Evolutionary conservation across 1,140 invertebrate genomes (phyloP).

Genomic region (Drosophila athabasca): DNA sequence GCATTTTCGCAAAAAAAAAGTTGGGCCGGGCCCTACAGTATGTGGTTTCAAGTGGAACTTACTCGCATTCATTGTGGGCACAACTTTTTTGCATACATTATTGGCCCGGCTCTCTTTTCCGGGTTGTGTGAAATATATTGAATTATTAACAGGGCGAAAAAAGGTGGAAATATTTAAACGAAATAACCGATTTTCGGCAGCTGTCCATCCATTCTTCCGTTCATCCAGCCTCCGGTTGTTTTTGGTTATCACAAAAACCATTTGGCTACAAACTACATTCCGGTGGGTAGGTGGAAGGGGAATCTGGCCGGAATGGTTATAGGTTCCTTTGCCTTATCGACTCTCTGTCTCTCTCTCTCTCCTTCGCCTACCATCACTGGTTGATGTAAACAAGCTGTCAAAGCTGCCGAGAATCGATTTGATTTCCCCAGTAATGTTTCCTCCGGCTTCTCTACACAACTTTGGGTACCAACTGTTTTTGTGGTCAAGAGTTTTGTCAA

Average conservation of each 20-base stretch:
- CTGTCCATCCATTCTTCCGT: constrained; percentile 5
- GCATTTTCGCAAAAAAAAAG: constrained; percentile 38
- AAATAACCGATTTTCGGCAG: constrained; percentile 33
- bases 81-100: constrained; percentile 60
- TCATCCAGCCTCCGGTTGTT: constrained; percentile 33
- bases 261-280: constrained; percentile 62
- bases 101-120: constrained; percentile 42
- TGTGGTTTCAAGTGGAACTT: constrained; percentile 3
- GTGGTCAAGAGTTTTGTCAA: neutral
- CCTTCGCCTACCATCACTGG: constrained; percentile 11
- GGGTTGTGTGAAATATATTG: constrained; percentile 60
- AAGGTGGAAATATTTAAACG: constrained; percentile 71
- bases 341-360: neutral
- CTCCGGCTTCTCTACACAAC: constrained; percentile 8
- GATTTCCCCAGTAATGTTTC: constrained; percentile 48
- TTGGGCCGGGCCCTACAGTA: neutral
- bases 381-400: constrained; percentile 78
- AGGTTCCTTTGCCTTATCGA: constrained; percentile 17
- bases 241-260: constrained; percentile 41
- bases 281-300: neutral
- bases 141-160: constrained; percentile 61
- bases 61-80: constrained; percentile 8
- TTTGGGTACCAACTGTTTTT: neutral
- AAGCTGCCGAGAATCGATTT: constrained; percentile 62
- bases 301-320: constrained; percentile 28